phyloP scores from a whole-genome alignment of 2,113 vertebrate species.

The Passer domesticus region DNA sequence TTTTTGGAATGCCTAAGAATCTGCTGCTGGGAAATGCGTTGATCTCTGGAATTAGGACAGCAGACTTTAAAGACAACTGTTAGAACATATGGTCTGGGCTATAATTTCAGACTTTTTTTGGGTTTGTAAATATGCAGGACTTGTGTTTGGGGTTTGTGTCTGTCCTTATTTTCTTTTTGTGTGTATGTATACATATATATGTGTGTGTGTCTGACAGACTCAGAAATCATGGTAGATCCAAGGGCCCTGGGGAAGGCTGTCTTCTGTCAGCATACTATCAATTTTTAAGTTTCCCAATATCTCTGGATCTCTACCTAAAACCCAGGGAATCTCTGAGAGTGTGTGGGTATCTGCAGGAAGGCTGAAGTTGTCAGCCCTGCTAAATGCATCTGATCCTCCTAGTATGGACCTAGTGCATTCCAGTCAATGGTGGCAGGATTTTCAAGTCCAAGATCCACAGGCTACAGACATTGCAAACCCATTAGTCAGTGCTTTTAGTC shows the following conservation, averaged over 20 bases:
- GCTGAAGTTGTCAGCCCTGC: neutral
- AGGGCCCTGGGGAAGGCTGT: neutral
- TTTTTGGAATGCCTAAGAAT: neutral
- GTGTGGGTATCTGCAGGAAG: neutral
- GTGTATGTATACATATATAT: fast-evolving
- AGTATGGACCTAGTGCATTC: neutral
- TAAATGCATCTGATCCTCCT: neutral
- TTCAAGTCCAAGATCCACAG: neutral
- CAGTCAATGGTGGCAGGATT: neutral
- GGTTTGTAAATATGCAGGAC: neutral
- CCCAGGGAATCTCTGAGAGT: neutral
- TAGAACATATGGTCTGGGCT: neutral
- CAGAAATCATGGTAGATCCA: neutral
- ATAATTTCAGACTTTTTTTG: neutral
- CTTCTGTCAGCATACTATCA: neutral
- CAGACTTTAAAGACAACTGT: neutral
- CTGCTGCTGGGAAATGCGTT: neutral
- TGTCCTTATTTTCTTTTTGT: neutral
- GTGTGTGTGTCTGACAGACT: neutral
- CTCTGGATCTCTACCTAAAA: neutral
- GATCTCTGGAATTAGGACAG: neutral
- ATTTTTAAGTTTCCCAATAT: neutral
- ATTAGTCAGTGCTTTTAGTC: neutral
- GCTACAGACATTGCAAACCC: neutral
- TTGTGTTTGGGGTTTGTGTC: neutral